Evolutionary conservation across 2,113 vertebrate species (phyloP), one percentile per base, ranked within the genome.

Genomic region (Malurus alboscapulatus): DNA sequence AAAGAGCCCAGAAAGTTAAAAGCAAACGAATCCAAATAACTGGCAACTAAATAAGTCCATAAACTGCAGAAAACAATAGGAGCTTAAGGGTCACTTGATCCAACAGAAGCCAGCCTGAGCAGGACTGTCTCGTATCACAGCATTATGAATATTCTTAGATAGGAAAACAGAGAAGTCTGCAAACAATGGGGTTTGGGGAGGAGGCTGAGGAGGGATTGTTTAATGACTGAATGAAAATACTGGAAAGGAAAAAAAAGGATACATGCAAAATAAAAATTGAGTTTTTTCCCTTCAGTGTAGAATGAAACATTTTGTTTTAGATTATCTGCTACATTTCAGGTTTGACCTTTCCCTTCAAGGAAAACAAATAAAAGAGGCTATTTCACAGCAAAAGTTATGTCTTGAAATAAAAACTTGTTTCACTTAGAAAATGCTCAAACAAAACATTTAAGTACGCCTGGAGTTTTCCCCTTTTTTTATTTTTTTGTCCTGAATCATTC

Each of bases 61-160:
- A 86, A 92, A 75, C 34, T 93, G 53, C 40, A 72, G 87, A 92
- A 95, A 94, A 95, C 95, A 96, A 92, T 90, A 94, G 78, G 44
- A 95, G 59, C 61, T 94, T 74, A 93, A 85, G 65, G 72, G 68
- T 91, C 85, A 90, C 26, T 91, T 36, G 68, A 91, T 86, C 85
- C 91, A 83, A 88, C 82, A 93, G 89, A 87, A 95, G 88, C 87
- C 96, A 94, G 91, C 63, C 82, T 1, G 1, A 96, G 91, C 92
- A 95, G 87, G 91, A 80, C 71, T 88, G 87, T 32, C 82, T 84
- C 53, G 0, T 91, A 91, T 94, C 88, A 90, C 61, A 72, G 65
- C 29, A 65, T 73, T 88, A 21, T 34, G 69, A 91, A 80, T 81
- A 77, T 94, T 93, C 92, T 95, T 92, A 90, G 88, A 95, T 84